Conservation (phyloP, 2,113 vertebrate species). For the Rattus rattus region DNA sequence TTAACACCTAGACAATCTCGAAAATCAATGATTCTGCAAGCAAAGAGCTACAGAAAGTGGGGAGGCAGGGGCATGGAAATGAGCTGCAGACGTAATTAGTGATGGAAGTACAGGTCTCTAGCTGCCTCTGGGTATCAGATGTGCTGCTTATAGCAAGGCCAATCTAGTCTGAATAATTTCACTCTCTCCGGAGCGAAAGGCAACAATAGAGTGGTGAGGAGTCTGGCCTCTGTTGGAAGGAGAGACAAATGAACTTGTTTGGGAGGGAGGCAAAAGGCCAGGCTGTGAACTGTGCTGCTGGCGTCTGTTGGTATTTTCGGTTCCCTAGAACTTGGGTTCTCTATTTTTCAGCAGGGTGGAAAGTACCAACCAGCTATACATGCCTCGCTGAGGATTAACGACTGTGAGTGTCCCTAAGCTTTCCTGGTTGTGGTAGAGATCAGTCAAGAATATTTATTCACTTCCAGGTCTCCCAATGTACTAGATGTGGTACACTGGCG, state of each 20-base stretch:
- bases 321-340: not conserved
- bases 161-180: conserved; percentile 44
- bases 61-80: not conserved
- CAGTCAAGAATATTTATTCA: not conserved
- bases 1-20: not conserved
- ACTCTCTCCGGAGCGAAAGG: not conserved
- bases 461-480: not conserved
- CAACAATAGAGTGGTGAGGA: not conserved
- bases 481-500: not conserved
- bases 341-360: not conserved
- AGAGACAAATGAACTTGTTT: not conserved
- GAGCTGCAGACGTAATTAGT: conserved; percentile 42
- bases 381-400: not conserved
- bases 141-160: conserved; percentile 43
- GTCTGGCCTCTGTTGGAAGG: not conserved
- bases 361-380: not conserved
- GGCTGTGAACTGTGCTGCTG: not conserved
- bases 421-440: not conserved
- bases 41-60: not conserved
- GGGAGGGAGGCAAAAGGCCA: not conserved
- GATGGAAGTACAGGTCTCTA: conserved; percentile 51
- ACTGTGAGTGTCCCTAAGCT: not conserved
- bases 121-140: conserved; percentile 49
- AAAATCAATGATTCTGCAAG: not conserved
- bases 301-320: not conserved